phyloP scores from a whole-genome alignment of 2,888 invertebrate genomes.

The Hirtodrosophila alboralis region DNA sequence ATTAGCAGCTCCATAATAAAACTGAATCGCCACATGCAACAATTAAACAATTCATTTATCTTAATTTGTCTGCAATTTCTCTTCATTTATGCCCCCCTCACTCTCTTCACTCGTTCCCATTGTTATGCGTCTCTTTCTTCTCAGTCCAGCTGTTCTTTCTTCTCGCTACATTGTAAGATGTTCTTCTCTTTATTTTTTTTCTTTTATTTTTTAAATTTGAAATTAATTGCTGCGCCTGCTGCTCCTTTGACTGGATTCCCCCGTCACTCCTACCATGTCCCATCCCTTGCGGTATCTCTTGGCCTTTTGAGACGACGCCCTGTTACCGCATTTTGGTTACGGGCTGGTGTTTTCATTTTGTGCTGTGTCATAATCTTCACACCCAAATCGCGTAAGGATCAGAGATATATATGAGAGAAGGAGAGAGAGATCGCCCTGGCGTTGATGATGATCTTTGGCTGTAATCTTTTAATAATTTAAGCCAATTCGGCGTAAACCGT shows the following conservation, averaged over 20 bases:
- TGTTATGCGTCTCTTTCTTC: conserved; percentile 5
- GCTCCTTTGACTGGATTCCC: conserved; percentile 26
- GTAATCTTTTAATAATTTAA: conserved; percentile 82
- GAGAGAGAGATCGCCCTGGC: conserved; percentile 42
- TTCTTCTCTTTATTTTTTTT: conserved; percentile 28
- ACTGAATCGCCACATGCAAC: conserved; percentile 61
- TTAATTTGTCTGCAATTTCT: conserved; percentile 77
- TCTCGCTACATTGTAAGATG: too few relatives aligned
- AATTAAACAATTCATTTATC: conserved; percentile 81
- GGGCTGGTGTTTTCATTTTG: conserved; percentile 49
- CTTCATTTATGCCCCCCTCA: conserved; percentile 5
- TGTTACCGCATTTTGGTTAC: conserved; percentile 23
- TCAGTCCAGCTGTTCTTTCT: conserved; percentile 48
- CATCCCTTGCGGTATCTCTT: conserved; percentile 15
- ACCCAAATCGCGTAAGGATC: conserved; percentile 67
- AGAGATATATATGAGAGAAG: too few relatives aligned
- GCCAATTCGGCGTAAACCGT: conserved; percentile 81
- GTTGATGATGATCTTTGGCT: conserved; percentile 66
- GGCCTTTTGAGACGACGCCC: conserved; percentile 30
- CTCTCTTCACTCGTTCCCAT: neutral
- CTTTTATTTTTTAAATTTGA: conserved; percentile 67
- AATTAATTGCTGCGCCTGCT: conserved; percentile 76
- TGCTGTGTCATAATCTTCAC: conserved; percentile 80
- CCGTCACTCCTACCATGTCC: neutral
- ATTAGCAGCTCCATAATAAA: conserved; percentile 51